Conservation (phyloP, 2,797 vertebrate species). For the Varecia variegata region DNA sequence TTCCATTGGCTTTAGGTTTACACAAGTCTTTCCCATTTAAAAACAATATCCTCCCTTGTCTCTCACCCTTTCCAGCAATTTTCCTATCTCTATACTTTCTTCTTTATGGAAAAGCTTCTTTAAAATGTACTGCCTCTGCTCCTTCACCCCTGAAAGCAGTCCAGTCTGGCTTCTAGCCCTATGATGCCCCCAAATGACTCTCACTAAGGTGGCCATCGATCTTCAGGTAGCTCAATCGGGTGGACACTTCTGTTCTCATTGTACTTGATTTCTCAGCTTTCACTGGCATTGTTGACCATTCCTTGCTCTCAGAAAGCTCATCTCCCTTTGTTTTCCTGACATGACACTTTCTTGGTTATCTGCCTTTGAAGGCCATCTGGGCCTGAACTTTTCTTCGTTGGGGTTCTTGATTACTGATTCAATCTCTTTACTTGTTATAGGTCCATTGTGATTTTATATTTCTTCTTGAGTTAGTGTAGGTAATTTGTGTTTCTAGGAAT, state of each 20-base stretch:
- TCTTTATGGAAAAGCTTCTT: background rate
- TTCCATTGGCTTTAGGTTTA: background rate
- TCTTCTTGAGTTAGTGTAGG: background rate
- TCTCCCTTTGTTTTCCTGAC: background rate
- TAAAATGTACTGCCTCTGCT: background rate
- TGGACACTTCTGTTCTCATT: background rate
- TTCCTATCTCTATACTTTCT: background rate
- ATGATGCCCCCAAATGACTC: accelerated
- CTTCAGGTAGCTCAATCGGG: background rate
- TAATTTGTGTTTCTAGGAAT: background rate
- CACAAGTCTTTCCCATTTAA: background rate
- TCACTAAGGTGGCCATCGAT: too few species aligned
- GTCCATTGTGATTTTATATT: background rate
- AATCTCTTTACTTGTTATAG: background rate
- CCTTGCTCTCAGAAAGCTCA: background rate
- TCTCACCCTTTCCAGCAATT: background rate
- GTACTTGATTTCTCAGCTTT: background rate
- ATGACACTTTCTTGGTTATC: background rate
- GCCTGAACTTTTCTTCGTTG: background rate
- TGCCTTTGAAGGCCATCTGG: background rate
- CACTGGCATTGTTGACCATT: background rate
- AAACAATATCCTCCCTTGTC: background rate
- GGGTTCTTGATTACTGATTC: background rate
- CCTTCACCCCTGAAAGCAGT: background rate
- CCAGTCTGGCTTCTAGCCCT: background rate